A percentile compares a stretch with the other conserved stretches of the same genome.
Conservation (phyloP, 1,140 invertebrate genomes). For the Ostrea denselamellosa region DNA sequence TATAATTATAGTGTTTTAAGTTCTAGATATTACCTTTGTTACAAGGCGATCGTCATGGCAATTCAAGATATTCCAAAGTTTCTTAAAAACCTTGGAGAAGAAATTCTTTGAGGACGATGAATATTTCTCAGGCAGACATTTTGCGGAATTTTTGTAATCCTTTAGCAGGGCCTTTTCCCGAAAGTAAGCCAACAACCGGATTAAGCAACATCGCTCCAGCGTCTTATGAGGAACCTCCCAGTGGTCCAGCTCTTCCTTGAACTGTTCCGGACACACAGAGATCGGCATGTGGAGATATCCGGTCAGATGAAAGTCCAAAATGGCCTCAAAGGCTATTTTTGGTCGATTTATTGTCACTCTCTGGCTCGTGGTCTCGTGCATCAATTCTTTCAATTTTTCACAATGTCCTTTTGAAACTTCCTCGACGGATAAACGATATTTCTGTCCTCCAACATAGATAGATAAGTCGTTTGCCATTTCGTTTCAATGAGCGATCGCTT, state of each 20-base stretch:
- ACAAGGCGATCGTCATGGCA: not conserved
- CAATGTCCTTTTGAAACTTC: slow-evolving; percentile 8
- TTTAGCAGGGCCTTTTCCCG: not conserved
- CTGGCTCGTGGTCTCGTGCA: not conserved
- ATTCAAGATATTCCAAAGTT: slow-evolving; percentile 17
- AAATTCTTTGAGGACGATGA: not conserved
- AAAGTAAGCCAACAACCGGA: not conserved
- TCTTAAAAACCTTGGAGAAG: not conserved
- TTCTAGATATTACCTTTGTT: not conserved
- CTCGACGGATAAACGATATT: not conserved
- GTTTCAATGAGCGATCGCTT: not conserved
- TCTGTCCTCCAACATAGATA: not conserved
- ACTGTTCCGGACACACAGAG: slow-evolving; percentile 31
- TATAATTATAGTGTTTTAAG: no score
- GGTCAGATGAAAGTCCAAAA: slow-evolving; percentile 37
- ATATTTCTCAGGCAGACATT: slow-evolving; percentile 1
- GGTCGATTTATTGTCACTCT: slow-evolving; percentile 5
- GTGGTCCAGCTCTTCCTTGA: slow-evolving; percentile 46
- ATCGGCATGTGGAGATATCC: slow-evolving; percentile 44
- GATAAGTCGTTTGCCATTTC: not conserved
- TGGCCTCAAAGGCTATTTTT: slow-evolving; percentile 41
- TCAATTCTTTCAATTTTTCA: not conserved
- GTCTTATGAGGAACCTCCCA: slow-evolving; percentile 29
- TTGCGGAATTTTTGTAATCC: slow-evolving; percentile 1
- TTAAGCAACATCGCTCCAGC: slow-evolving; percentile 42